Percentiles rank a stretch among this genome's conserved stretches.
Conservation (phyloP, 53 echinoderm and acorn worm genomes). For the Temnopleurus reevesii region DNA sequence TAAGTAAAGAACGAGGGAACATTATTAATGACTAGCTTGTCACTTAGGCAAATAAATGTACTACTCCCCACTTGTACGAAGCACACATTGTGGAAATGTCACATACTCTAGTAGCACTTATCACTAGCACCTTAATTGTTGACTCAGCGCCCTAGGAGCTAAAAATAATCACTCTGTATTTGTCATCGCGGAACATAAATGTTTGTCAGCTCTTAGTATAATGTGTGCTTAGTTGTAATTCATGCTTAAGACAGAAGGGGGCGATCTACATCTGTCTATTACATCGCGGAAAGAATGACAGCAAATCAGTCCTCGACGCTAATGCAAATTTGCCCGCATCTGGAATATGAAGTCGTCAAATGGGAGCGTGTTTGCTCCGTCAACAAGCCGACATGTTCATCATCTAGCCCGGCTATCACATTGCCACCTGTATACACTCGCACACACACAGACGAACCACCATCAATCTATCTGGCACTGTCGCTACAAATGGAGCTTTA, state of each 20-base stretch:
- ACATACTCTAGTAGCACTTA: constrained; percentile 32
- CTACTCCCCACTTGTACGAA: background rate
- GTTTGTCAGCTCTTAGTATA: constrained; percentile 11
- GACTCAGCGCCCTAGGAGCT: background rate
- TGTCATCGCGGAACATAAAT: constrained; percentile 8
- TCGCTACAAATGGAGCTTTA: constrained; percentile 31
- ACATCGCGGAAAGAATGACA: constrained; percentile 12
- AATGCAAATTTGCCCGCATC: constrained; percentile 29
- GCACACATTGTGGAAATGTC: constrained; percentile 21
- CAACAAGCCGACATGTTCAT: constrained; percentile 6
- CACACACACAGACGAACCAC: constrained; percentile 1
- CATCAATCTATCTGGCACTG: no score
- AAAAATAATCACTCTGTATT: constrained; percentile 26
- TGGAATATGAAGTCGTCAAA: constrained; percentile 37
- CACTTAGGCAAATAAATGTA: background rate
- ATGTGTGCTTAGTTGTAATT: constrained; percentile 25
- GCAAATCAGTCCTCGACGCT: constrained; percentile 22
- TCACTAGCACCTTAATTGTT: constrained; percentile 7
- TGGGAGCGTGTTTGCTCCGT: background rate
- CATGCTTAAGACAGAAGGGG: constrained; percentile 17
- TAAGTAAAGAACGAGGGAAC: background rate
- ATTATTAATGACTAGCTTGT: background rate
- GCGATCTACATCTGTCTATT: constrained; percentile 22
- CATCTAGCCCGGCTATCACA: background rate
- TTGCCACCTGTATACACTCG: constrained; percentile 14